Conservation (phyloP, 2,797 vertebrate species). For the Poecilia velifera region DNA sequence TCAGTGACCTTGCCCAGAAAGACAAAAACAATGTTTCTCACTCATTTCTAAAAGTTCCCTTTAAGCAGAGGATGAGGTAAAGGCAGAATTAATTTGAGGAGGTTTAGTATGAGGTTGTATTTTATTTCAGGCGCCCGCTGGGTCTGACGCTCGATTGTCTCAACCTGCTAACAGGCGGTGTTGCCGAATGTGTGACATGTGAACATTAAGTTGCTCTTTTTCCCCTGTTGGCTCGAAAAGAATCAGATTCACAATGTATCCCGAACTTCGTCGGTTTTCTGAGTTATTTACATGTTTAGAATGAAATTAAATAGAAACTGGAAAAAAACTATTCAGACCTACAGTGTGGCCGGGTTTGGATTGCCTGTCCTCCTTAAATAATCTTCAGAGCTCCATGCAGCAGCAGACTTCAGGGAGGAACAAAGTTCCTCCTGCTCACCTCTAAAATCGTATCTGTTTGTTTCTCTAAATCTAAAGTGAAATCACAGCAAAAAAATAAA, state of each 20-base stretch:
- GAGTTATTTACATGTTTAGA: neutral
- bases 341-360: neutral
- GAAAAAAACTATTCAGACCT: neutral
- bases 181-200: neutral
- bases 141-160: neutral
- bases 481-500: neutral
- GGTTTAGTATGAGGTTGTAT: neutral
- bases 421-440: no score
- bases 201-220: neutral
- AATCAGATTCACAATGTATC: neutral
- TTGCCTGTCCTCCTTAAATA: neutral
- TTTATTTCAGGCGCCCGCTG: neutral
- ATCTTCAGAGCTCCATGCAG: neutral
- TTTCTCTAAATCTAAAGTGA: neutral
- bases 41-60: neutral
- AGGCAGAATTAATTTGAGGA: neutral
- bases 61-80: neutral
- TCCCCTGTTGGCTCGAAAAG: neutral
- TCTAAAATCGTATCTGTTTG: neutral
- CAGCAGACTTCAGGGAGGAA: neutral
- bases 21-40: neutral
- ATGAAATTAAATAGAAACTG: neutral
- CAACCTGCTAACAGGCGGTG: neutral
- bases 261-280: neutral
- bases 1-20: conserved; percentile 4